phyloP scores from a whole-genome alignment of 2,888 invertebrate genomes.

The Criorhina ranunculi region DNA sequence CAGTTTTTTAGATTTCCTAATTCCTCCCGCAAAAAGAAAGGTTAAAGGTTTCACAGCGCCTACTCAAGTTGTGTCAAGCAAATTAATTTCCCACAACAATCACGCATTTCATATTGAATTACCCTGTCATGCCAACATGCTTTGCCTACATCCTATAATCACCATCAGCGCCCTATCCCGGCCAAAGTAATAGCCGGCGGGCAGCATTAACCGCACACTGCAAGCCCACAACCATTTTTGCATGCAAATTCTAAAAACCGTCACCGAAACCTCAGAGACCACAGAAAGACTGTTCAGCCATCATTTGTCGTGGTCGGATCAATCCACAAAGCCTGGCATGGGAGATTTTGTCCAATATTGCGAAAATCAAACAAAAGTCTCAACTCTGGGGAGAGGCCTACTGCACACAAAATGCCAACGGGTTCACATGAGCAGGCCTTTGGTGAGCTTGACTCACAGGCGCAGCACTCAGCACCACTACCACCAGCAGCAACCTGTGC shows the following conservation, averaged over 20 bases:
- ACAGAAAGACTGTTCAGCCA: slow-evolving; percentile 15
- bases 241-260: slow-evolving; percentile 69
- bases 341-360: slow-evolving; percentile 32
- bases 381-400: slow-evolving; percentile 42
- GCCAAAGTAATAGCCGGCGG: slow-evolving; percentile 42
- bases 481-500: slow-evolving; percentile 31
- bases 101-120: slow-evolving; percentile 68
- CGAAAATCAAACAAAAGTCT: slow-evolving; percentile 49
- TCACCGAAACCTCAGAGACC: slow-evolving; percentile 32
- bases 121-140: slow-evolving; percentile 61
- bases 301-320: slow-evolving; percentile 23
- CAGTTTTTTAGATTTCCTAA: neutral
- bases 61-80: slow-evolving; percentile 52
- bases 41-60: slow-evolving; percentile 69
- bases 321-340: slow-evolving; percentile 4
- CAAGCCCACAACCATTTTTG: slow-evolving; percentile 67
- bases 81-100: slow-evolving; percentile 73
- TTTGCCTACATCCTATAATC: slow-evolving; percentile 42
- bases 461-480: slow-evolving; percentile 23
- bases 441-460: slow-evolving; percentile 27
- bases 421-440: slow-evolving; percentile 60
- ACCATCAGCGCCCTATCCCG: slow-evolving; percentile 43
- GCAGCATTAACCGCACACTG: slow-evolving; percentile 58
- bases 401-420: slow-evolving; percentile 64
- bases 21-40: slow-evolving; percentile 34